Conservation (phyloP, 2,888 invertebrate species). For the Eupithecia subumbrata region DNA sequence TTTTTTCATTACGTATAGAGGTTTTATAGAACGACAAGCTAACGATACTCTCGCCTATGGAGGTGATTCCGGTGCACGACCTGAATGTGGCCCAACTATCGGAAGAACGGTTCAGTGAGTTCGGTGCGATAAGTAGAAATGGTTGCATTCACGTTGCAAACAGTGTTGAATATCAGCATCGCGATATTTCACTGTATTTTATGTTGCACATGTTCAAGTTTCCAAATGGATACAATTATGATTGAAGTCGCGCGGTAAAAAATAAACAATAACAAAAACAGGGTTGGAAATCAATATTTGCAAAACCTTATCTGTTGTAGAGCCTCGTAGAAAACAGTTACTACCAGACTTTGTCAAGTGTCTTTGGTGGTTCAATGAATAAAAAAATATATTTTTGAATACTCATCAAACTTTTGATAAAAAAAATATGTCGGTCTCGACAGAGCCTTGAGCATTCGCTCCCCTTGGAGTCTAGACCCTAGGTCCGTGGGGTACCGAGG, state of each 20-base stretch:
- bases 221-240: constrained; percentile 7
- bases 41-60: neutral
- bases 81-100: constrained; percentile 29
- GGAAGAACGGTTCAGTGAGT: constrained; percentile 38
- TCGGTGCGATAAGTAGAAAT: constrained; percentile 27
- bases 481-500: too few relatives aligned
- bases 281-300: too few relatives aligned
- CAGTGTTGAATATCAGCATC: constrained; percentile 9
- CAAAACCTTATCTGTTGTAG: too few relatives aligned
- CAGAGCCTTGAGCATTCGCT: too few relatives aligned
- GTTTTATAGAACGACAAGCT: too few relatives aligned
- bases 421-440: neutral
- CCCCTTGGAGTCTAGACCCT: too few relatives aligned
- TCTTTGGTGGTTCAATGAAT: too few relatives aligned
- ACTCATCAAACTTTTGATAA: neutral
- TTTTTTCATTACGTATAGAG: too few relatives aligned
- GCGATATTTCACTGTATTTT: neutral
- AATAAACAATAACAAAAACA: neutral
- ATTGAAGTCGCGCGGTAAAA: neutral
- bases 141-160: constrained; percentile 18
- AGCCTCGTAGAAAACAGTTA: too few relatives aligned
- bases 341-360: too few relatives aligned
- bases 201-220: neutral
- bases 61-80: constrained; percentile 29
- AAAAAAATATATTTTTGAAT: neutral